phyloP scores from a whole-genome alignment of 1,140 invertebrate species.

The Caerostris darwini region DNA sequence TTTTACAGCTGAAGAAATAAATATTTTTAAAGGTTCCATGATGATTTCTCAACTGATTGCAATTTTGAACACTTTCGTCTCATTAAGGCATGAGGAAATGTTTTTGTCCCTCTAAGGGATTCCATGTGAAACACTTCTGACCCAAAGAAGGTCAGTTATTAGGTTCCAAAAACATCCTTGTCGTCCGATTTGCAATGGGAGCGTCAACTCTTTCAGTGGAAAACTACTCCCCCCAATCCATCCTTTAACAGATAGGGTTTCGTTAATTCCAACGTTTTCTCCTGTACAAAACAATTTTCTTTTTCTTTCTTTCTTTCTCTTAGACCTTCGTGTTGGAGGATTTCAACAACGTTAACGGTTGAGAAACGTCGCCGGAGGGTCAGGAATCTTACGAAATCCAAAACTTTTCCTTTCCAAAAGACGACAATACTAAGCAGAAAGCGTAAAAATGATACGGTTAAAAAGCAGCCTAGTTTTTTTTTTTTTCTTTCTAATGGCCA shows the following conservation, averaged over 20 bases:
- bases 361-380: background rate
- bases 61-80: too few relatives aligned
- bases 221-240: background rate
- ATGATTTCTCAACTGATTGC: too few relatives aligned
- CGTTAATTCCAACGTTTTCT: background rate
- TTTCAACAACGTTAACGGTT: background rate
- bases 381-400: background rate
- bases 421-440: background rate
- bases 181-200: background rate
- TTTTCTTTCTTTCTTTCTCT: background rate
- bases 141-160: background rate
- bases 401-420: conserved; percentile 13
- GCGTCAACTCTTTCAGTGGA: background rate
- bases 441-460: background rate
- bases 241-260: background rate
- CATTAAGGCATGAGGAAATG: too few relatives aligned
- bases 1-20: too few relatives aligned
- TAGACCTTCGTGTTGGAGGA: background rate
- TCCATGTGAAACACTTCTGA: background rate
- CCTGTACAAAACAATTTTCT: background rate
- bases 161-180: background rate
- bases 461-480: conserved; percentile 12
- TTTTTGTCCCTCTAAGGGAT: too few relatives aligned
- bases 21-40: too few relatives aligned
- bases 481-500: background rate